Conservation (phyloP, 1,140 invertebrate species). For the Ectropis grisescens region DNA sequence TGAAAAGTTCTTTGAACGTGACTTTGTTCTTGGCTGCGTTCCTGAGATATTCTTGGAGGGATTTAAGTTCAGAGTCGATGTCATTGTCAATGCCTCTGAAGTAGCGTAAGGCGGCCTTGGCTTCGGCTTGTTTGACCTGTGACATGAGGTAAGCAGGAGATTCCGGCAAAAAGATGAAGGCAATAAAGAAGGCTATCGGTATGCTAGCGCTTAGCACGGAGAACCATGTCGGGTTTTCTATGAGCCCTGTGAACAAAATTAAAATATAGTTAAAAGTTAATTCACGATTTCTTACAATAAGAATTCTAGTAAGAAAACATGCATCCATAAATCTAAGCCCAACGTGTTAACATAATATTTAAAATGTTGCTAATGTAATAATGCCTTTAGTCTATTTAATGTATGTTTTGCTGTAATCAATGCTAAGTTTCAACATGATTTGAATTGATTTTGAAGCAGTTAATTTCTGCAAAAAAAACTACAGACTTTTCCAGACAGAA, state of each 20-base stretch:
- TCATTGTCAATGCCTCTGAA: constrained; percentile 79
- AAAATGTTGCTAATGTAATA: no score
- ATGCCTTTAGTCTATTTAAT: no score
- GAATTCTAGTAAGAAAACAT: no score
- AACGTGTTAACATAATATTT: no score
- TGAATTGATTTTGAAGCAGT: no score
- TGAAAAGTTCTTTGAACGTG: constrained; percentile 55
- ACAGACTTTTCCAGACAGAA: no score
- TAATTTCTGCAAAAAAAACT: no score
- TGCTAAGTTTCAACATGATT: no score
- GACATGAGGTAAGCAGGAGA: constrained; percentile 75
- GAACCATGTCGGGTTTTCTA: constrained; percentile 71
- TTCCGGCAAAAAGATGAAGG: constrained; percentile 85
- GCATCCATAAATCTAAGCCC: no score
- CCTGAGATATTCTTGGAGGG: constrained; percentile 66
- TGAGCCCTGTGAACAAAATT: constrained; percentile 70
- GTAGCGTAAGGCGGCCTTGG: constrained; percentile 74
- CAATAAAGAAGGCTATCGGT: constrained; percentile 75
- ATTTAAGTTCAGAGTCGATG: constrained; percentile 72
- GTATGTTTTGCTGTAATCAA: no score
- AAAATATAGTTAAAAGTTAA: no score
- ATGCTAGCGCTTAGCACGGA: constrained; percentile 77
- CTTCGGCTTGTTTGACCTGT: constrained; percentile 66
- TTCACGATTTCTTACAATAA: no score
- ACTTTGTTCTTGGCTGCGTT: constrained; percentile 48